Evolutionary conservation across 2,113 vertebrate species (phyloP).

Genomic region (Syngnathoides biaculeatus): DNA sequence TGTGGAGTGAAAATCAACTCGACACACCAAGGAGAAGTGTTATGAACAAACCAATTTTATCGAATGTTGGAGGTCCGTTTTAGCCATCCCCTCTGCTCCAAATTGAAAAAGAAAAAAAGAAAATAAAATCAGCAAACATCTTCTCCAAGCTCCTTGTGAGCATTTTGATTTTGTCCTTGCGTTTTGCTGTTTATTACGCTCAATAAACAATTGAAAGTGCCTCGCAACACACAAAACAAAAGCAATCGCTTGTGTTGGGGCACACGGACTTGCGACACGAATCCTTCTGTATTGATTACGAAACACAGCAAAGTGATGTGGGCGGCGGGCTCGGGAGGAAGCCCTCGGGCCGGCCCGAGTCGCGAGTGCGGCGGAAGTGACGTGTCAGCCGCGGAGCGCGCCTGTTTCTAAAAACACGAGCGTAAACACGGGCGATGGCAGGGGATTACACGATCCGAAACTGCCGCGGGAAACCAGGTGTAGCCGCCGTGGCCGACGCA

Average conservation of each 20-base stretch:
- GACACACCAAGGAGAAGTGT: no score
- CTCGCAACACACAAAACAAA: not conserved
- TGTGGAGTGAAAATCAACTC: no score
- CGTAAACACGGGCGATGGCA: slow-evolving; percentile 67
- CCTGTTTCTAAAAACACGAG: slow-evolving; percentile 65
- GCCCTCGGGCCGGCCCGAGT: slow-evolving; percentile 37
- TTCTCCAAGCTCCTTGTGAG: no score
- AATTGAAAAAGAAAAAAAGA: no score
- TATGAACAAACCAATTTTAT: no score
- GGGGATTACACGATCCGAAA: slow-evolving; percentile 54
- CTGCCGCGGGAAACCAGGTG: slow-evolving; percentile 58
- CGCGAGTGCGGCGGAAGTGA: slow-evolving; percentile 48
- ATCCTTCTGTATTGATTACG: no score
- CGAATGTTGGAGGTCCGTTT: no score
- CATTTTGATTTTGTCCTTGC: no score
- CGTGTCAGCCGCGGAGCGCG: slow-evolving; percentile 59
- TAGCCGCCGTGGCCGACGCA: slow-evolving; percentile 33
- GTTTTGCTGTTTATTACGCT: no score
- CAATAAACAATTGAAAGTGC: not conserved
- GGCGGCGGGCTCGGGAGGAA: slow-evolving; percentile 37
- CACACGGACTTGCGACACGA: no score
- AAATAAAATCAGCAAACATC: no score
- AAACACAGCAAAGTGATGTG: slow-evolving; percentile 32
- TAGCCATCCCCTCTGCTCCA: no score
- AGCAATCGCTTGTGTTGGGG: not conserved